phyloP scores from a whole-genome alignment of 2,888 invertebrate genomes.

The Imbricaverruca yamaguchii region DNA sequence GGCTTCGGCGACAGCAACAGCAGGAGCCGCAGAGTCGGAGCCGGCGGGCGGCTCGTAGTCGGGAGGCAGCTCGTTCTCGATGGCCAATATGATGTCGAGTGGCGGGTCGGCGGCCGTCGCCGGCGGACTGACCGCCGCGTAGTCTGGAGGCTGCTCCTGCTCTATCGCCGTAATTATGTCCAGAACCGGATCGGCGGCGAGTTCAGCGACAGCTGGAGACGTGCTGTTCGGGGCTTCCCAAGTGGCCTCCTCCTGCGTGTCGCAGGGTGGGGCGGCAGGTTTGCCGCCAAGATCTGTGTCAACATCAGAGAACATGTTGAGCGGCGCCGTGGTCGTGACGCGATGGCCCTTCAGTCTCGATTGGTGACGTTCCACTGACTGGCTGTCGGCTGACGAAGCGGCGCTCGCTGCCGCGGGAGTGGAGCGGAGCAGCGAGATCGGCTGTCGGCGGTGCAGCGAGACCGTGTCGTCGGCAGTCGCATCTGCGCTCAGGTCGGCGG shows the following conservation, averaged over 20 bases:
- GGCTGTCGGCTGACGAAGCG: no score
- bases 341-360: no score
- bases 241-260: no score
- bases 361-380: no score
- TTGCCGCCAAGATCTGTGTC: no score
- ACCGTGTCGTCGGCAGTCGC: neutral
- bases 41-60: neutral
- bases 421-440: no score
- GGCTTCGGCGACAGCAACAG: neutral
- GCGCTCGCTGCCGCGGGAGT: no score
- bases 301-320: no score
- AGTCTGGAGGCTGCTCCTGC: conserved; percentile 18
- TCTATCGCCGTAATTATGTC: conserved; percentile 8
- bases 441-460: neutral
- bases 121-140: neutral
- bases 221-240: no score
- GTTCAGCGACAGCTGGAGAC: no score
- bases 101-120: neutral
- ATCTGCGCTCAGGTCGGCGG: neutral
- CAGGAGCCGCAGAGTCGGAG: neutral
- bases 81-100: conserved; percentile 16
- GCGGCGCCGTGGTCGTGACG: no score
- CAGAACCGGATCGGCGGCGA: neutral
- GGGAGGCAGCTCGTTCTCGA: conserved; percentile 23
- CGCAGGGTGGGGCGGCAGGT: no score